Conservation (phyloP, 2,797 vertebrate species). For the Myripristis murdjan region DNA sequence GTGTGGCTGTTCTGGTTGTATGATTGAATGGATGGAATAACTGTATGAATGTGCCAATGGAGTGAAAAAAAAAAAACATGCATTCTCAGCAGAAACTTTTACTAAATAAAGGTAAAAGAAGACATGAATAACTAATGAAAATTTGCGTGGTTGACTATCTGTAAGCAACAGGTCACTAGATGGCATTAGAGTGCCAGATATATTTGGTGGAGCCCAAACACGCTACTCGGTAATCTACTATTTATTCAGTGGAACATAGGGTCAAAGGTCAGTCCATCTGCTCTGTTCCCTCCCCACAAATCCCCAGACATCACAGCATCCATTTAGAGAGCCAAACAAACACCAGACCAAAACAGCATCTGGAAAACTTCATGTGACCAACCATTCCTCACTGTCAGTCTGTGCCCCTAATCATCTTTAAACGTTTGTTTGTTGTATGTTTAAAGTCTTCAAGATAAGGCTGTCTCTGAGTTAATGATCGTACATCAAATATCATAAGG, state of each 20-base stretch:
- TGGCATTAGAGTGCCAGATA: conserved; percentile 65
- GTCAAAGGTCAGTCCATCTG: conserved; percentile 76
- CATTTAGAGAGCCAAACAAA: conserved; percentile 77
- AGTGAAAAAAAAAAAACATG: neutral
- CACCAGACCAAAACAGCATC: conserved; percentile 45
- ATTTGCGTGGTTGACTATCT: neutral
- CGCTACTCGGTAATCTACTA: conserved; percentile 51
- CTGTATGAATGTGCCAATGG: neutral
- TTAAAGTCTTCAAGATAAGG: conserved; percentile 2
- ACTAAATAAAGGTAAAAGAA: neutral
- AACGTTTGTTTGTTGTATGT: conserved; percentile 15
- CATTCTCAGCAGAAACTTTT: neutral
- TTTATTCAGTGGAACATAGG: conserved; percentile 77
- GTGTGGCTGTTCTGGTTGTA: neutral
- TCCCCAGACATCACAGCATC: conserved; percentile 70
- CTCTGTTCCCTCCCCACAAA: conserved; percentile 66
- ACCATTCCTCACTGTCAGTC: conserved; percentile 32
- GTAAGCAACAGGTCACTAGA: conserved; percentile 64
- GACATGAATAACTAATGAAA: no score
- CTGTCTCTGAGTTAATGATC: conserved; percentile 5
- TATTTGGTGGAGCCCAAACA: conserved; percentile 7
- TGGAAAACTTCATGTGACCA: conserved; percentile 40
- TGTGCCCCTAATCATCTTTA: conserved; percentile 35
- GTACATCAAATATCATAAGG: neutral
- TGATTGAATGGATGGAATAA: no score